These are phyloP conservation scores for Clostera curtula DNA, from an alignment of 2,888 invertebrate species.

Conservation along the genomic window DNA sequence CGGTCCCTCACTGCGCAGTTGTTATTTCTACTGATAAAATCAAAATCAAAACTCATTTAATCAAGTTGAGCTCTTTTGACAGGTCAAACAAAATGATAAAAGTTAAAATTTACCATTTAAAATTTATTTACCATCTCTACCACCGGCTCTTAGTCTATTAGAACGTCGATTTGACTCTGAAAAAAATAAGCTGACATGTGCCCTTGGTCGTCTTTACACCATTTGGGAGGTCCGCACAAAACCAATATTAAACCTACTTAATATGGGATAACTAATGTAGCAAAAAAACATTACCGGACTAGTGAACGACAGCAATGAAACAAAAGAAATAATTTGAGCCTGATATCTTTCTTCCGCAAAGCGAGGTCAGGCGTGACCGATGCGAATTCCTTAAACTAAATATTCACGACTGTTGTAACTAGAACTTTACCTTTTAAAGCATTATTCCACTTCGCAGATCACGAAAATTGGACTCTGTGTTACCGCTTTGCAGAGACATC, in stretches of 20 bases:
- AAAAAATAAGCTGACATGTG: too few relatives aligned
- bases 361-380: conserved; percentile 64
- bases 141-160: too few relatives aligned
- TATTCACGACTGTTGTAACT: conserved; percentile 30
- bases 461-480: conserved; percentile 18
- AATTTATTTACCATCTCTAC: too few relatives aligned
- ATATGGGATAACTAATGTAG: conserved; percentile 28
- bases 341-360: conserved; percentile 63
- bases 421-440: conserved; percentile 21
- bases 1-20: too few relatives aligned
- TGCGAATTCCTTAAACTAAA: conserved; percentile 48
- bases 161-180: too few relatives aligned
- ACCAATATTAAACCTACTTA: conserved; percentile 16
- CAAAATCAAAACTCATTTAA: too few relatives aligned
- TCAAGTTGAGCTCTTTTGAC: too few relatives aligned
- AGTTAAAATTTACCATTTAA: too few relatives aligned
- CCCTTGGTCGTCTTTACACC: too few relatives aligned
- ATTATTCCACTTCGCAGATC: conserved; percentile 19
- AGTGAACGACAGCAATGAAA: conserved; percentile 43
- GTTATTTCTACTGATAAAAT: too few relatives aligned
- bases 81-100: too few relatives aligned
- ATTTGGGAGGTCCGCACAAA: too few relatives aligned
- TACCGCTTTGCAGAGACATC: conserved; percentile 18
- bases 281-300: conserved; percentile 40
- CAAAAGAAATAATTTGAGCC: conserved; percentile 51